A percentile compares a stretch with the other conserved stretches of the same genome.
Conservation (phyloP, 2,888 invertebrate genomes). For the Eledone cirrhosa region DNA sequence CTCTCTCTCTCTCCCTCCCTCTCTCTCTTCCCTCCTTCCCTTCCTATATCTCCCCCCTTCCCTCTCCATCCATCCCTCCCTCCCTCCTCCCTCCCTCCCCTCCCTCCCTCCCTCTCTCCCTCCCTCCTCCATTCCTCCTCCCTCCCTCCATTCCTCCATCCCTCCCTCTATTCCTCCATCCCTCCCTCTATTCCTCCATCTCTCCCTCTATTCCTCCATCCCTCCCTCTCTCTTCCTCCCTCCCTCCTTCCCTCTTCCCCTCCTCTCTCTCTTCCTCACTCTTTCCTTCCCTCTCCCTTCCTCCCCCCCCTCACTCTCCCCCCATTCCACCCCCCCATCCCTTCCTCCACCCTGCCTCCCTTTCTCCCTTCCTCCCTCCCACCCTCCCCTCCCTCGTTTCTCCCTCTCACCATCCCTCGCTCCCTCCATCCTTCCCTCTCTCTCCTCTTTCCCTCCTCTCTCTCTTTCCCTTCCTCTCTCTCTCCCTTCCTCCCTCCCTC, state of each 20-base stretch:
- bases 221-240: neutral
- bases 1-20: neutral
- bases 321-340: neutral
- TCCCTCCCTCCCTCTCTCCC: neutral
- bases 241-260: neutral
- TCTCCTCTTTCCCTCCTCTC: slow-evolving; percentile 6
- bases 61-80: neutral
- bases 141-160: neutral
- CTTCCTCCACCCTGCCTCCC: neutral
- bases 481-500: neutral
- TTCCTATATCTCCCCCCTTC: neutral
- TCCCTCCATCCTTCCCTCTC: slow-evolving; percentile 1
- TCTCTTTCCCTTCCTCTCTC: slow-evolving; percentile 29
- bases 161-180: neutral
- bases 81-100: neutral
- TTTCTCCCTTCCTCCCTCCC: neutral
- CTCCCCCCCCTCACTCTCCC: neutral
- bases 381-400: neutral
- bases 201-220: neutral
- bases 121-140: neutral
- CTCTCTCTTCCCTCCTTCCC: neutral
- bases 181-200: neutral
- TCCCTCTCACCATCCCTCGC: neutral
- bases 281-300: neutral
- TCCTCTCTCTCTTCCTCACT: neutral